Evolutionary conservation across 1,140 invertebrate genomes (phyloP), one percentile per base, ranked within the genome.

Genomic region (Euura lappo): DNA sequence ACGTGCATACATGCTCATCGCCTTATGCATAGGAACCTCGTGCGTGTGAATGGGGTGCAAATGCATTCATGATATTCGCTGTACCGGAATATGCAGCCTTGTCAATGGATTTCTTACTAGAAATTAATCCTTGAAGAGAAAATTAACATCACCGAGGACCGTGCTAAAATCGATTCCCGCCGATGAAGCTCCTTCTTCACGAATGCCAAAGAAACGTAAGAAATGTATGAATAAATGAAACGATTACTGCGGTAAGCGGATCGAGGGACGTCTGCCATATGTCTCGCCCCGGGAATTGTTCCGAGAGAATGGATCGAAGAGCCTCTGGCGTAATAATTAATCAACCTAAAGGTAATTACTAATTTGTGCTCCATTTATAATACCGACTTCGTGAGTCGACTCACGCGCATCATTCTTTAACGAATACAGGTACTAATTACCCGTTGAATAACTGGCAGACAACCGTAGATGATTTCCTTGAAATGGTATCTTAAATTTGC

Each of bases 61-160:
- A 60, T 60, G 51, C 51, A 60, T 60, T 60, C 51, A 60, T 60
- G 51, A 60, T 60, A 60, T 60, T 60, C 51, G 51, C 51, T 60
- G 51, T 5, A 60, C 13, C 8, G 51, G 8, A n/a, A 60, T 60
- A 3, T 60, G 13, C 51, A 6, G 51, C 13, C 51, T 60, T 3
- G 51, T 60, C 51, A 60, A 60, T 60, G 51, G 51, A n/a, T 6
- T 60, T 60, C 51, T 60, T 60, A n/a, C 51, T 60, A 60, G 51
- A n/a, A n/a, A 60, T 60, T 60, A 60, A 60, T 11, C 51, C 51
- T 60, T 60, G 51, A 60, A 60, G 51, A n/a, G 51, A 60, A 60
- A 60, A 60, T 60, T 60, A 60, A 60, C 51, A 60, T 5, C 51
- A n/a, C 10, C 51, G 13, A 6, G 51, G 51, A 60, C 51, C 51